Evolutionary conservation across 1,140 invertebrate genomes (phyloP).

Genomic region (Heliconius hermathena): DNA sequence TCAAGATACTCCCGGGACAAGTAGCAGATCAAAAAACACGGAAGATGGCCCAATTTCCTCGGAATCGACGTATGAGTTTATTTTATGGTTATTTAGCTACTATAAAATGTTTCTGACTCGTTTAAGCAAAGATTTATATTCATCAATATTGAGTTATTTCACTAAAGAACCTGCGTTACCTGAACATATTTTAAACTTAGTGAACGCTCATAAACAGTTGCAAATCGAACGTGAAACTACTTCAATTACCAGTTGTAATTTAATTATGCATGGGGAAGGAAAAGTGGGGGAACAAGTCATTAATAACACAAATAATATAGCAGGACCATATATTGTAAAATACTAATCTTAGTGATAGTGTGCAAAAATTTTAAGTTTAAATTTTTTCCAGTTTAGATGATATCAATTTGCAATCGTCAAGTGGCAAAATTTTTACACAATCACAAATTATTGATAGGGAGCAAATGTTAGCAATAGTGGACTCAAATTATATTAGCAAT

Average conservation of each 20-base stretch:
- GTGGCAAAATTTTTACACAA: background rate
- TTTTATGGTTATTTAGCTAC: constrained; percentile 63
- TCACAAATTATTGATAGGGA: constrained; percentile 36
- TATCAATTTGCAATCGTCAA: constrained; percentile 36
- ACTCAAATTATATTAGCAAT: constrained; percentile 47
- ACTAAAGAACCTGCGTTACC: constrained; percentile 52
- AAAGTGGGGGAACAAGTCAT: background rate
- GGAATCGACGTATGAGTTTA: constrained; percentile 63
- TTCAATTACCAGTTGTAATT: constrained; percentile 50
- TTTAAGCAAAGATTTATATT: constrained; percentile 61
- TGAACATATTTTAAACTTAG: constrained; percentile 56
- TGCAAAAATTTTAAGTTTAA: background rate
- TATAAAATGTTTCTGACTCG: constrained; percentile 59
- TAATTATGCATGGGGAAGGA: constrained; percentile 32
- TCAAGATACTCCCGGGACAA: constrained; percentile 22
- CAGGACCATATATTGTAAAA: background rate
- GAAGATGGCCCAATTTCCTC: constrained; percentile 51
- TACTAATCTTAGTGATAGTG: background rate
- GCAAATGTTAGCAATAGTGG: constrained; percentile 51
- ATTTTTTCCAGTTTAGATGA: constrained; percentile 60
- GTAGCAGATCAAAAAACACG: constrained; percentile 32
- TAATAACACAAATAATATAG: background rate
- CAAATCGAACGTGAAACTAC: constrained; percentile 47
- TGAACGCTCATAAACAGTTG: constrained; percentile 52
- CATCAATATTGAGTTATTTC: constrained; percentile 47